Evolutionary conservation across 2,888 invertebrate genomes (phyloP).

Genomic region (Sipha maydis): DNA sequence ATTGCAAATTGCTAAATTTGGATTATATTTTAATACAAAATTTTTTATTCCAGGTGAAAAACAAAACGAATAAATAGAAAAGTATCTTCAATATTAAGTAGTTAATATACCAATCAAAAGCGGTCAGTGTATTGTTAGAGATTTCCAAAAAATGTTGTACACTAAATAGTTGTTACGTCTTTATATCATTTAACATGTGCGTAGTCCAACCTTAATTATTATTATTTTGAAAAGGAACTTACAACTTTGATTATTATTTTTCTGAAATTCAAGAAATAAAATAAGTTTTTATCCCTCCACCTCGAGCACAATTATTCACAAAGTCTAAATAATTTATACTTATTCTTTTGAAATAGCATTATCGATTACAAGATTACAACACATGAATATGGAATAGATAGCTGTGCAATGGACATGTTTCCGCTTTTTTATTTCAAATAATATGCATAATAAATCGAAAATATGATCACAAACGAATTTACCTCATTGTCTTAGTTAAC

Average conservation of each 20-base stretch:
- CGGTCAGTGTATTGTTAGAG: too few species aligned
- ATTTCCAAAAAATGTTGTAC: too few species aligned
- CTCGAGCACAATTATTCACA: not conserved
- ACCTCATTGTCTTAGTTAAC: not conserved
- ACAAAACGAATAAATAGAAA: too few species aligned
- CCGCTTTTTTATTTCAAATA: not conserved
- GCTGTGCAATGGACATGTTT: not conserved
- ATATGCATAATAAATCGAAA: constrained; percentile 1
- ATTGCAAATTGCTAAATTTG: too few species aligned
- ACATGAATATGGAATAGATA: not conserved
- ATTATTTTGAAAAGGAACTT: not conserved
- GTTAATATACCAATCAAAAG: too few species aligned
- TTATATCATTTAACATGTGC: too few species aligned
- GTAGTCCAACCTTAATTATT: not conserved
- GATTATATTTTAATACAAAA: too few species aligned
- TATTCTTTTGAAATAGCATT: constrained; percentile 10
- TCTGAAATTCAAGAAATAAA: too few species aligned
- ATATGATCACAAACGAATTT: not conserved
- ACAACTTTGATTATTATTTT: too few species aligned
- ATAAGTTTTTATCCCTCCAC: not conserved
- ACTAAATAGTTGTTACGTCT: too few species aligned
- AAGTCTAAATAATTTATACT: not conserved
- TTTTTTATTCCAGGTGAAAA: too few species aligned
- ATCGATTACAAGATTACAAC: constrained; percentile 13
- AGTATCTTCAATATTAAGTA: too few species aligned